Conservation (phyloP, 92 coral and sea anemone species). For the Paramuricea clavata region DNA sequence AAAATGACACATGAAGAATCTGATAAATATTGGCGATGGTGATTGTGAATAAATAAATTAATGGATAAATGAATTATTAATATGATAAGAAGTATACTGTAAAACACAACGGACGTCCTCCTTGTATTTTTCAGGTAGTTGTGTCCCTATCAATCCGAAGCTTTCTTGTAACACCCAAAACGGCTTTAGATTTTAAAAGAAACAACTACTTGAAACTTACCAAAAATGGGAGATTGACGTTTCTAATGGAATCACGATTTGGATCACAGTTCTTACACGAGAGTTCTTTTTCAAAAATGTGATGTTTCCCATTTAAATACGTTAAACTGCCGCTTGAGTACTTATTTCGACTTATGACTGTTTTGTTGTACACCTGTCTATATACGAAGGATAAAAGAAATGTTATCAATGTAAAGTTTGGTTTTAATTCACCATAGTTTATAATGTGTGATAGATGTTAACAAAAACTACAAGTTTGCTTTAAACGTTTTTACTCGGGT, state of each 20-base stretch:
- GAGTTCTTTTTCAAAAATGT: constrained; percentile 83
- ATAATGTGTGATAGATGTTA: no score
- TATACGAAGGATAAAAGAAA: not conserved
- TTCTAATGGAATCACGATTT: constrained; percentile 68
- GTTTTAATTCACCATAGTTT: no score
- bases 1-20: not conserved
- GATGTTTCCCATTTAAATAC: constrained; percentile 81
- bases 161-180: no score
- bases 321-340: constrained; percentile 73
- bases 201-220: constrained; percentile 52
- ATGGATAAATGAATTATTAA: not conserved
- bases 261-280: constrained; percentile 86
- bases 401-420: not conserved
- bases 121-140: no score
- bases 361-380: constrained; percentile 79
- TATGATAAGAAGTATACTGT: no score
- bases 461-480: no score
- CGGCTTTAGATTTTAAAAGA: not conserved
- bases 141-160: no score
- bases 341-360: constrained; percentile 69
- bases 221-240: constrained; percentile 85
- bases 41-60: not conserved
- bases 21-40: not conserved
- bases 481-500: no score
- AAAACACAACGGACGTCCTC: no score